phyloP scores from a whole-genome alignment of 2,113 vertebrate species.

The Hippocampus barbouri region DNA sequence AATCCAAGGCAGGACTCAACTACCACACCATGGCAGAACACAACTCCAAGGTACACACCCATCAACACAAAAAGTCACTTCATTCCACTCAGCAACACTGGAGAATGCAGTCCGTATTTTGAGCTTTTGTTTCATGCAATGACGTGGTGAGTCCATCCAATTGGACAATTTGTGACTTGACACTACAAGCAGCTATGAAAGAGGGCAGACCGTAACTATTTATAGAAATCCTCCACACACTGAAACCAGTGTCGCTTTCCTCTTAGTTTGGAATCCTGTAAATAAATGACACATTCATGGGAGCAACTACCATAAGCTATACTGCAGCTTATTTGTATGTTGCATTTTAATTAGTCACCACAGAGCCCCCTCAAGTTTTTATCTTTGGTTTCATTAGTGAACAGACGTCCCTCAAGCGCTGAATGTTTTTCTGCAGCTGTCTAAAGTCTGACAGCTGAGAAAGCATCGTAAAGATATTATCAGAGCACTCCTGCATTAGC shows the following conservation, averaged over 20 bases:
- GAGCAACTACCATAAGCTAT: neutral
- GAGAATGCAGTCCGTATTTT: neutral
- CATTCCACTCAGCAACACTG: neutral
- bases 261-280: neutral
- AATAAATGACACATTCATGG: neutral
- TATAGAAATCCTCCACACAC: slow-evolving; percentile 13
- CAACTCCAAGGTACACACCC: slow-evolving; percentile 81
- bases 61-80: neutral
- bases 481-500: slow-evolving; percentile 51
- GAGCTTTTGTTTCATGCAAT: slow-evolving; percentile 14
- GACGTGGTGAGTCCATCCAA: slow-evolving; percentile 37
- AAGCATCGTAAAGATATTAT: slow-evolving; percentile 55
- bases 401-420: slow-evolving; percentile 28
- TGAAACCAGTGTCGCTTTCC: slow-evolving; percentile 22
- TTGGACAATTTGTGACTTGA: slow-evolving; percentile 16
- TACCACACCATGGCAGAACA: slow-evolving; percentile 97
- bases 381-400: slow-evolving; percentile 11
- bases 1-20: slow-evolving; percentile 96
- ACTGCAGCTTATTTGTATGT: neutral
- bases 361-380: neutral
- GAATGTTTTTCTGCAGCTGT: slow-evolving; percentile 32
- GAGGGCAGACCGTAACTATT: slow-evolving; percentile 11
- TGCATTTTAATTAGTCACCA: slow-evolving; percentile 10
- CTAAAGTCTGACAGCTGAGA: slow-evolving; percentile 41
- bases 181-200: slow-evolving; percentile 17